A percentile compares a stretch with the other conserved stretches of the same genome.
These are phyloP conservation scores for Galago senegalensis DNA, from an alignment of 2,797 vertebrate species.

Conservation along the genomic window DNA sequence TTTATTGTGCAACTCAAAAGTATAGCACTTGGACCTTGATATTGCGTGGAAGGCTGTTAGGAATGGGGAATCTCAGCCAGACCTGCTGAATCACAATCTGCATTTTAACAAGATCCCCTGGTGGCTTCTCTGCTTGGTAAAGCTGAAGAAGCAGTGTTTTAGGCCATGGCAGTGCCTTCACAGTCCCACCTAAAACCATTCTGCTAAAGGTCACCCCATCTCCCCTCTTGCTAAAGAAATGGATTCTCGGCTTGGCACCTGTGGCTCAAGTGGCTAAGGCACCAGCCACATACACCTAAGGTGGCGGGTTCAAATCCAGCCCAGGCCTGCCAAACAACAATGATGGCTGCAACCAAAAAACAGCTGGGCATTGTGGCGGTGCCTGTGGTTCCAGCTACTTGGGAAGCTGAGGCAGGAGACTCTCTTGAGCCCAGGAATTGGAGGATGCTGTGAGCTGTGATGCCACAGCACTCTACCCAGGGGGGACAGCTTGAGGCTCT, in stretches of 20 bases:
- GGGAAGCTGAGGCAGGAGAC: too few species aligned
- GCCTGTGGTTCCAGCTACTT: too few species aligned
- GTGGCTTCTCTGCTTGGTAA: background rate
- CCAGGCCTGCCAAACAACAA: too few species aligned
- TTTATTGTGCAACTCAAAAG: background rate
- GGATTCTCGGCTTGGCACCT: background rate
- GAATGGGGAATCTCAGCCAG: background rate
- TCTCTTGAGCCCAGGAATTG: too few species aligned
- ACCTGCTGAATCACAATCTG: background rate
- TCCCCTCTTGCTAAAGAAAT: background rate
- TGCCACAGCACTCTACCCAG: too few species aligned
- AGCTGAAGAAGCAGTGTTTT: background rate
- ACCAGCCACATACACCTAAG: too few species aligned
- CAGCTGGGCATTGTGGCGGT: too few species aligned
- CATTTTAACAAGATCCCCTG: background rate
- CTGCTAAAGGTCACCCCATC: background rate
- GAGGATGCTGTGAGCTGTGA: too few species aligned
- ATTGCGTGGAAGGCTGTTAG: background rate
- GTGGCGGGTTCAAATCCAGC: too few species aligned
- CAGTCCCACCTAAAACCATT: background rate
- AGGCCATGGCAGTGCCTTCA: background rate
- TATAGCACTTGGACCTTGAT: background rate
- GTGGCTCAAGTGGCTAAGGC: too few species aligned
- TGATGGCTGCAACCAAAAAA: too few species aligned
- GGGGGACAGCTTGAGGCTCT: too few species aligned